phyloP scores from a whole-genome alignment of 2,888 invertebrate genomes.

The Augiades crinisus region DNA sequence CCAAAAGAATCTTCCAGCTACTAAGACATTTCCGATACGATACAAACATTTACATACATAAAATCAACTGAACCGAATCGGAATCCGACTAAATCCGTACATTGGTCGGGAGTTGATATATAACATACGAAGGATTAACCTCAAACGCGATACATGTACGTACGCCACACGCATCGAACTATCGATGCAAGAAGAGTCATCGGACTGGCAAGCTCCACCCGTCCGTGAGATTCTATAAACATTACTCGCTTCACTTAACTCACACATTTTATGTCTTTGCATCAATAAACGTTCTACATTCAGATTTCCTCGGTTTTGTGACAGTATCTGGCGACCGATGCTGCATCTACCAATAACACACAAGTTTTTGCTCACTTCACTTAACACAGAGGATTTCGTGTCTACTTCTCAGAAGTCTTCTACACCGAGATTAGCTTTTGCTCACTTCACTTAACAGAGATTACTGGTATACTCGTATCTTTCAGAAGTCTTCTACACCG shows the following conservation, averaged over 20 bases:
- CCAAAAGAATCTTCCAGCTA: not conserved
- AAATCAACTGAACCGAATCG: conserved; percentile 21
- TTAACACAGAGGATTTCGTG: too few relatives aligned
- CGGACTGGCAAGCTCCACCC: conserved; percentile 5
- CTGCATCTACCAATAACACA: too few relatives aligned
- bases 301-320: too few relatives aligned
- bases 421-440: conserved; percentile 90
- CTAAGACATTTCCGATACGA: conserved; percentile 19
- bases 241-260: not conserved
- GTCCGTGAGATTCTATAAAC: not conserved
- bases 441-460: too few relatives aligned
- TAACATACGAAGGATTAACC: conserved; percentile 26
- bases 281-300: too few relatives aligned
- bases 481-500: conserved; percentile 82
- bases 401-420: conserved; percentile 8
- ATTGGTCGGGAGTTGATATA: conserved; percentile 24
- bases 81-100: conserved; percentile 20
- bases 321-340: too few relatives aligned
- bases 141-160: conserved; percentile 5
- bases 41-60: conserved; percentile 15
- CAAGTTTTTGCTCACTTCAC: too few relatives aligned
- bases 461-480: too few relatives aligned
- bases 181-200: conserved; percentile 19
- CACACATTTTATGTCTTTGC: not conserved
- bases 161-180: conserved; percentile 19